Base-by-base conservation (phyloP, 2,113 vertebrate genomes). In the Acanthisitta chloris region DNA sequence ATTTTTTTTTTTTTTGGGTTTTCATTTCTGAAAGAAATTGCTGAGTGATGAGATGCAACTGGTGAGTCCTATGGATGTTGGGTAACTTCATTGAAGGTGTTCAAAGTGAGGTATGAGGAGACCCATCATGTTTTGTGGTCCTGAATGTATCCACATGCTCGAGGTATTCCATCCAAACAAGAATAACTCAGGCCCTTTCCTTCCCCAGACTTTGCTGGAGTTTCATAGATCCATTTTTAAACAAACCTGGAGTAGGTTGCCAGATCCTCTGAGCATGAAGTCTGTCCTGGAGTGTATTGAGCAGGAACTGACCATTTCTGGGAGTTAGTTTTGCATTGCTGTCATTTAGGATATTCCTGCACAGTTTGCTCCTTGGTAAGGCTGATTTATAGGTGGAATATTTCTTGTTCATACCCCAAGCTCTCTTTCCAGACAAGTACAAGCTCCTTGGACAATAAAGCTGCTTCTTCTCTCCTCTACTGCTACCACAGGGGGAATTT, bases 41-140 rank as follows among this genome's bases (percentile, higher is more conserved):
- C 72, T 45, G 54, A 83, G 67, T 54, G 67, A 24, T 84, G 64
- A 72, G 55, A 42, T 81, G 8, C 58, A 57, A 23, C 46, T 86
- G 66, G 15, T 76, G 40, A 24, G 8, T 19, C 66, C 57, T 64
- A 0, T 2, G 33, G 34, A n/a, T 36, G 13, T 5, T 2, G 4
- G 54, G 49, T 11, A 77, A 23, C 57, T 57, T 43, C 7, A 24
- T 42, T 79, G 76, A 19, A 51, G 43, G 24, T 48, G 24, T 45
- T 61, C 43, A 15, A 85, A 67, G 9, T 4, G 43, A 66, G 49
- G 2, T 59, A 6, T 17, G 51, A 33, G 28, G 76, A 72, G 40
- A n/a, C 24, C 31, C 31, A 2, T 45, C 61, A 6, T 17, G 2
- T 40, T 1, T 33, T 59, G 6, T 51, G 43, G 26, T 36, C 5